Evolutionary conservation across 2,888 invertebrate species (phyloP).

Genomic region (Thelaira solivaga): DNA sequence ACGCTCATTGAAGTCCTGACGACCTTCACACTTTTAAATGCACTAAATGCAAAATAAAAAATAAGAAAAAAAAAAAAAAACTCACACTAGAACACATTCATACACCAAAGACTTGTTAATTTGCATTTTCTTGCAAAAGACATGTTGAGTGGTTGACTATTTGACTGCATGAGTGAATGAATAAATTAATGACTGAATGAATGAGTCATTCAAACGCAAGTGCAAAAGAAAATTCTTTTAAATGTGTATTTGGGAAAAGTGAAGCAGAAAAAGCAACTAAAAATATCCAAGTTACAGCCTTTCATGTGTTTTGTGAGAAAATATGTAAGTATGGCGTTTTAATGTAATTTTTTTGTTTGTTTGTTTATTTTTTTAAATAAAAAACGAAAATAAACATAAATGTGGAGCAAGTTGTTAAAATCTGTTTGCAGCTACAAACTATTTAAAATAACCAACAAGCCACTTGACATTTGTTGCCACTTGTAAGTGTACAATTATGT

Average conservation of each 20-base stretch:
- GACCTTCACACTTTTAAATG: constrained; percentile 34
- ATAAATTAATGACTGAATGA: constrained; percentile 20
- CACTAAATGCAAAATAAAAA: constrained; percentile 10
- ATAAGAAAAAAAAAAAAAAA: not conserved
- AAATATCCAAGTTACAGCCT: not conserved
- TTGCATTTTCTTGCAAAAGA: not conserved
- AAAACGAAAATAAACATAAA: not conserved
- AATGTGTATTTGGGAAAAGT: not conserved
- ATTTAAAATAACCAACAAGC: not conserved
- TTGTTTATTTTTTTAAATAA: constrained; percentile 11
- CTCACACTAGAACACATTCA: not conserved
- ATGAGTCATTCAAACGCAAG: constrained; percentile 29
- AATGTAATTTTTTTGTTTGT: not conserved
- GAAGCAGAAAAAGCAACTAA: constrained; percentile 1
- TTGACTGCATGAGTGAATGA: not conserved
- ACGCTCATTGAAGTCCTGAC: constrained; percentile 20
- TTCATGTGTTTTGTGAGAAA: not conserved
- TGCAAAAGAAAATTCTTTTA: constrained; percentile 10
- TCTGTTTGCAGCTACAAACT: not conserved
- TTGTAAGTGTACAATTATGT: too few relatives aligned
- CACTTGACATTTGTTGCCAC: not conserved
- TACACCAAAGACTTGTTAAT: not conserved
- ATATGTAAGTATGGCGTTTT: not conserved
- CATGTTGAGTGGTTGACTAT: constrained; percentile 11
- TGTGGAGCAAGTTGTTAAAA: constrained; percentile 2